Percentiles rank a stretch among this genome's conserved stretches.
phyloP scores from a whole-genome alignment of 2,888 invertebrate genomes.

The Chrysomela aeneicollis region DNA sequence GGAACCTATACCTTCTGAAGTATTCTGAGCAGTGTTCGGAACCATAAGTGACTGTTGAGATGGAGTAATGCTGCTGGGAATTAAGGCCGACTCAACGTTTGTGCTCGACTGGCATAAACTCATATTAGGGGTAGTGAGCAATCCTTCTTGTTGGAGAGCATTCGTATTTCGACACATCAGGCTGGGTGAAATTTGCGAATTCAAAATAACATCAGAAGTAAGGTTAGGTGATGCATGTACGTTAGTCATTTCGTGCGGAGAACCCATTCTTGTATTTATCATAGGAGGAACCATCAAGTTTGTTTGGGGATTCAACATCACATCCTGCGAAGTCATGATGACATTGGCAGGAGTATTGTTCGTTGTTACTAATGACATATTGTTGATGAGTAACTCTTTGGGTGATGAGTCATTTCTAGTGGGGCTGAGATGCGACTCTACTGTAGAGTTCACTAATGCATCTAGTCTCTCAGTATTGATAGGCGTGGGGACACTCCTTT shows the following conservation, averaged over 20 bases:
- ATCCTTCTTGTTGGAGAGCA: slow-evolving; percentile 47
- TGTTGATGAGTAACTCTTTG: slow-evolving; percentile 49
- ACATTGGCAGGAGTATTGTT: slow-evolving; percentile 34
- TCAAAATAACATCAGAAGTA: slow-evolving; percentile 69
- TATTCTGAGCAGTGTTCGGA: slow-evolving; percentile 14
- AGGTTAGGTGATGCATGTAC: slow-evolving; percentile 59
- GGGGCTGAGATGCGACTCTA: slow-evolving; percentile 63
- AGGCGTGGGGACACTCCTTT: slow-evolving; percentile 47
- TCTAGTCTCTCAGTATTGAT: slow-evolving; percentile 64
- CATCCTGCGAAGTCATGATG: slow-evolving; percentile 54
- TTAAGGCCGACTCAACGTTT: slow-evolving; percentile 41
- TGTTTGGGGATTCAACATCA: slow-evolving; percentile 57
- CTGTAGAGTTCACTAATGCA: slow-evolving; percentile 68
- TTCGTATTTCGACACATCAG: slow-evolving; percentile 63
- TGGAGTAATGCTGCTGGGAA: slow-evolving; percentile 36
- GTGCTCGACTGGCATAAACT: slow-evolving; percentile 51
- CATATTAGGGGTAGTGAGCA: slow-evolving; percentile 41
- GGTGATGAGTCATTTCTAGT: slow-evolving; percentile 47
- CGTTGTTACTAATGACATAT: slow-evolving; percentile 33
- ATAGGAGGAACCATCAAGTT: slow-evolving; percentile 50
- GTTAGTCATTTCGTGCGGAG: slow-evolving; percentile 55
- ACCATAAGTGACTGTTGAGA: slow-evolving; percentile 30
- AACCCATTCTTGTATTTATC: slow-evolving; percentile 49
- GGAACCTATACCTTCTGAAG: slow-evolving; percentile 24
- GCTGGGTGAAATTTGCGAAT: slow-evolving; percentile 69